Base-by-base conservation (phyloP, 2,888 invertebrate species). In the Netelia inedita region DNA sequence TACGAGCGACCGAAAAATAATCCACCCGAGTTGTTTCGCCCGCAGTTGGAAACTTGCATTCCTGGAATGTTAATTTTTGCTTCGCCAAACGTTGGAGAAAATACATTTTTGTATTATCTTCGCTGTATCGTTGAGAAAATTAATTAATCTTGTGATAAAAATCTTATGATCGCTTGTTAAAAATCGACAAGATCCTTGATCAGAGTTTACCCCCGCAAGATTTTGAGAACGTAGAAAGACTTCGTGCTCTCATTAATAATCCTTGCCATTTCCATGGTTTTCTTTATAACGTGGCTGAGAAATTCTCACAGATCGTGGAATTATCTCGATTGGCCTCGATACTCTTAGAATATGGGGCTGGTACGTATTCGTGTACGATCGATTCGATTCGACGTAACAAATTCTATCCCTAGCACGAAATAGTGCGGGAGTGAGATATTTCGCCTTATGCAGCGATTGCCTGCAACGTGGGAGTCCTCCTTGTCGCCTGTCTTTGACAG, bases 401-500 rank as follows among this genome's bases (percentile, higher is more conserved):
- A 28, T 43, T 46, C 16, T 43, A 14, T 9, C 1, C 16, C 14
- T 10, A 10, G 50, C n/a, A 19, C 8, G 53, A 23, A 66, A 53
- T 41, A 41, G 43, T 46, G 50, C 1, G 50, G n/a, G 61, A 28
- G 79, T 46, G 75, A 66, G 66, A 68, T 35, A 46, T 16, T 63
- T 14, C 23, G 16, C 21, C 63, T n/a, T 23, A 16, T n/a, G 41
- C 16, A 43, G 43, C 59, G 28, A 50, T 57, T 43, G 46, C 9
- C 53, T 28, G 61, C 46, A 19, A 75, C 35, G 53, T 41, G 66
- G 10, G 28, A 53, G 23, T 50, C 53, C 55, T 53, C 43, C 6
- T 75, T 21, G 50, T 65, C 16, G 35, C n/a, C 81, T 84, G 84
- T 69, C 68, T 65, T 35, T 11, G 81, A 73, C 84, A 84, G 80